phyloP scores from a whole-genome alignment of 2,888 invertebrate species.

The Drosophila meridiana region DNA sequence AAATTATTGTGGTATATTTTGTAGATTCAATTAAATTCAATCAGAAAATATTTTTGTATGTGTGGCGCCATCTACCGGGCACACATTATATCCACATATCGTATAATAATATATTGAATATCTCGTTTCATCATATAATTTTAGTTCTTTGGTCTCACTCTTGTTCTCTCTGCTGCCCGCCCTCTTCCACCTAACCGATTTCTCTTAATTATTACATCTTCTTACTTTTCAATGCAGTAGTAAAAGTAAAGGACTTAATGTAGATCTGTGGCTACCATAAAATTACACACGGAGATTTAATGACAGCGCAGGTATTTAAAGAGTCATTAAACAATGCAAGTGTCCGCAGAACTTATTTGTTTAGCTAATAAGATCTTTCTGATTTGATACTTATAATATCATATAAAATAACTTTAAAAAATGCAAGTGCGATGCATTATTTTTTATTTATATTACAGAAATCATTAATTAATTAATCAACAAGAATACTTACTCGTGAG shows the following conservation, averaged over 20 bases:
- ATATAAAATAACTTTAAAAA: too few species aligned
- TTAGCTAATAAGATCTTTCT: too few species aligned
- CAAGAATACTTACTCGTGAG: too few species aligned
- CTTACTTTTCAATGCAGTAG: neutral
- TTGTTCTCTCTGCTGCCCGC: neutral
- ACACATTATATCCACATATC: too few species aligned
- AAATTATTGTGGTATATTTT: constrained; percentile 13
- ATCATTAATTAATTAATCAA: too few species aligned
- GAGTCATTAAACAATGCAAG: constrained; percentile 50
- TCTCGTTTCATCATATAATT: neutral
- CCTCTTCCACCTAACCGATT: too few species aligned
- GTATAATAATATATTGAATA: too few species aligned
- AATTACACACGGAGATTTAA: constrained; percentile 52
- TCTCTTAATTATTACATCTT: neutral
- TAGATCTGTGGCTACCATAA: neutral
- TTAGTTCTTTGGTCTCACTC: neutral
- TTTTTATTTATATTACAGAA: too few species aligned
- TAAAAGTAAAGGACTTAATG: neutral
- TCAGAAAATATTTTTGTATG: neutral
- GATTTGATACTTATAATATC: too few species aligned
- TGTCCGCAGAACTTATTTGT: constrained; percentile 14
- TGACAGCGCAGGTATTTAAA: constrained; percentile 44
- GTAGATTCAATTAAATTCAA: constrained; percentile 19
- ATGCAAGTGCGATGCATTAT: too few species aligned
- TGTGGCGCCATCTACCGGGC: neutral